A percentile compares a stretch with the other conserved stretches of the same genome.
Evolutionary conservation across 2,113 vertebrate genomes (phyloP).

Genomic region (Platichthys stellatus): DNA sequence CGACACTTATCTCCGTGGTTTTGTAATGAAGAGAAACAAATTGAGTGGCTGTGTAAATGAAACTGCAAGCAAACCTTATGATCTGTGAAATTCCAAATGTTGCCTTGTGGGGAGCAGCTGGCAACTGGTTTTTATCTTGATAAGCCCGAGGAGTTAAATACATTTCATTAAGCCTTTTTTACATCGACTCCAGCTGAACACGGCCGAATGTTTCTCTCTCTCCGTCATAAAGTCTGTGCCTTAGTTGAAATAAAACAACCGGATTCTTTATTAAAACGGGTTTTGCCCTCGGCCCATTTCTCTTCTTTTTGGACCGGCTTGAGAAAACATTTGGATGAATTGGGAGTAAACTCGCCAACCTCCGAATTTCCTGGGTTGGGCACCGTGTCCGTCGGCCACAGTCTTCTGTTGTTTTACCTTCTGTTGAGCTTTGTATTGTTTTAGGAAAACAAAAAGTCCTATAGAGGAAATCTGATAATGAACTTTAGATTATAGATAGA

Average conservation of each 20-base stretch:
- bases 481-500: slow-evolving; percentile 8
- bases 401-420: slow-evolving; percentile 12
- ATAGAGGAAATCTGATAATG: not conserved
- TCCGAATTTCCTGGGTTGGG: slow-evolving; percentile 12
- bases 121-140: slow-evolving; percentile 66
- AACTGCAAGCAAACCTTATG: slow-evolving; percentile 64
- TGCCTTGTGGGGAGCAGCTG: slow-evolving; percentile 71
- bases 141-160: slow-evolving; percentile 74
- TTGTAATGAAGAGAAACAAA: slow-evolving; percentile 60
- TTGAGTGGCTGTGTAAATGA: slow-evolving; percentile 62
- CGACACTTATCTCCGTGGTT: slow-evolving; percentile 45
- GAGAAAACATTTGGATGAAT: slow-evolving; percentile 50
- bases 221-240: slow-evolving; percentile 47
- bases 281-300: slow-evolving; percentile 54
- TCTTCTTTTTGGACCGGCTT: slow-evolving; percentile 44
- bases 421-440: slow-evolving; percentile 39
- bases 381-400: not conserved
- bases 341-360: slow-evolving; percentile 31
- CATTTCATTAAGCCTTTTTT: slow-evolving; percentile 71
- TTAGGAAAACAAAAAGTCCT: slow-evolving; percentile 10
- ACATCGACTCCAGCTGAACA: slow-evolving; percentile 41
- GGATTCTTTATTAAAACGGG: slow-evolving; percentile 29
- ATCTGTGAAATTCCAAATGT: slow-evolving; percentile 74
- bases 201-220: slow-evolving; percentile 41
- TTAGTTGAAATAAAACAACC: too few species aligned